Evolutionary conservation across 1,140 invertebrate genomes (phyloP).

Genomic region (Gyrodactylus bullatarudis): DNA sequence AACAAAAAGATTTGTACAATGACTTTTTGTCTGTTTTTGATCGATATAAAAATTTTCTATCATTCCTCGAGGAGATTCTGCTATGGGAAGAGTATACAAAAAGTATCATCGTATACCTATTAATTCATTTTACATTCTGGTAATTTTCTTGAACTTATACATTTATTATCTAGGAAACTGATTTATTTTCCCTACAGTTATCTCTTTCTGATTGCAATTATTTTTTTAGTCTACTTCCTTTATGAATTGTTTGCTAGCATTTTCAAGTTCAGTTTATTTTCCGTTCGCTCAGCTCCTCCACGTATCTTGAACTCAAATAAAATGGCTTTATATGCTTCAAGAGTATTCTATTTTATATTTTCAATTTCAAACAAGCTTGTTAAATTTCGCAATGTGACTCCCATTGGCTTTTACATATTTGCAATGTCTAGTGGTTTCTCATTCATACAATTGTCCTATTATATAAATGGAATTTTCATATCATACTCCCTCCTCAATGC

Average conservation of each 20-base stretch:
- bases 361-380: not conserved
- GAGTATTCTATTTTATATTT: not conserved
- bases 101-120: not conserved
- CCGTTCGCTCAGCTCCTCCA: not conserved
- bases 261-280: not conserved
- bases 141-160: not conserved
- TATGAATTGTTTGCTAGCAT: not conserved
- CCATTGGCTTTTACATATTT: not conserved
- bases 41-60: not conserved
- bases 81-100: not conserved
- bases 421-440: not conserved
- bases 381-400: not conserved
- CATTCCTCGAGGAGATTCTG: not conserved
- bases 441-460: not conserved
- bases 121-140: not conserved
- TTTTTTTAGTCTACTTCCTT: not conserved
- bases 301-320: not conserved
- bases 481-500: not conserved
- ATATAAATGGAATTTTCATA: not conserved
- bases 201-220: not conserved
- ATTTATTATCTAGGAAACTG: not conserved
- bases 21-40: not conserved
- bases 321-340: not conserved
- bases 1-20: not conserved
- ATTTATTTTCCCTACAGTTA: not conserved